Evolutionary conservation across 2,113 vertebrate species (phyloP).

Genomic region (Geococcyx californianus): DNA sequence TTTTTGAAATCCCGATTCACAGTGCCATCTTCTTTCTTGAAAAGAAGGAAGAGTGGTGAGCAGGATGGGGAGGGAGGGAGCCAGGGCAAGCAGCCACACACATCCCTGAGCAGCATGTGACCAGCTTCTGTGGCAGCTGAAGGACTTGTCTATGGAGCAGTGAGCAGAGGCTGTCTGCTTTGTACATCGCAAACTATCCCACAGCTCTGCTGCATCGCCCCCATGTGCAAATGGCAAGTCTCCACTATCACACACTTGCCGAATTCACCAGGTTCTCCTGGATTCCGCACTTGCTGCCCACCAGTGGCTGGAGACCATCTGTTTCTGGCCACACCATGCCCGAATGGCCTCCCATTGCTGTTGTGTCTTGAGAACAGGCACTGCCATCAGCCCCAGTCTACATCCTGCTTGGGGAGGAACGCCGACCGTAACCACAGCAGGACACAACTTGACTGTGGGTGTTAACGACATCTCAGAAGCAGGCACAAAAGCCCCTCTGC

Average conservation of each 20-base stretch:
- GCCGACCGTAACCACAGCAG: rapidly evolving
- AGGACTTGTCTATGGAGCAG: background rate
- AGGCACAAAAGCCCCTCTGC: rapidly evolving
- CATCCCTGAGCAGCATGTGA: background rate
- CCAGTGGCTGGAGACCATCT: background rate
- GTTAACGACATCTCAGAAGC: background rate
- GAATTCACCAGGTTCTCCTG: background rate
- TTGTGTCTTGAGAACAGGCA: background rate
- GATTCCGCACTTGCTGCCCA: background rate
- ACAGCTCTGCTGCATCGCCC: rapidly evolving
- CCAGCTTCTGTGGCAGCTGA: background rate
- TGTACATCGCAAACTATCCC: background rate
- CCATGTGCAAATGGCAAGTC: background rate
- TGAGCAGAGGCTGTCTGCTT: background rate
- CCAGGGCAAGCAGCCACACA: background rate
- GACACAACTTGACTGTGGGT: background rate
- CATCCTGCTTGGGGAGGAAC: background rate
- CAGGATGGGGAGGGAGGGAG: background rate
- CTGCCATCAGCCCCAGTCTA: background rate
- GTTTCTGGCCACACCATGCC: background rate
- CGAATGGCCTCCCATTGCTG: background rate
- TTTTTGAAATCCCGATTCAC: conserved; percentile 99
- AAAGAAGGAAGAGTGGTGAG: background rate
- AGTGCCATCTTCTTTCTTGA: conserved; percentile 93
- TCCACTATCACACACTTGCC: background rate